Evolutionary conservation across 2,113 vertebrate species (phyloP).

Genomic region (Cromileptes altivelis): DNA sequence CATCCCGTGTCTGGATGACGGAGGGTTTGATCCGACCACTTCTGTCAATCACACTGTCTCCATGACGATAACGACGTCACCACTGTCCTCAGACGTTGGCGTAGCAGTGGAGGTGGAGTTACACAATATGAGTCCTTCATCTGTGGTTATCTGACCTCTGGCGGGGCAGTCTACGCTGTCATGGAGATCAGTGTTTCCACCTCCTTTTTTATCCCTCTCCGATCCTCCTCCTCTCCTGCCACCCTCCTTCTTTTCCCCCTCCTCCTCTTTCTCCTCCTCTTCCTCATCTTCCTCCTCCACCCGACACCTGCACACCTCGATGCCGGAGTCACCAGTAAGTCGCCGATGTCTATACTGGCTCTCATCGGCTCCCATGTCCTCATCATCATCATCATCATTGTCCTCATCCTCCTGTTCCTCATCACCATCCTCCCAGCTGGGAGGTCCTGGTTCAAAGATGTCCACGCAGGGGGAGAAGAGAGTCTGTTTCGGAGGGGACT

Average conservation of each 20-base stretch:
- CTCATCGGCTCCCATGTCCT: conserved; percentile 78
- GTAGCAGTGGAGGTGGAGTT: conserved; percentile 46
- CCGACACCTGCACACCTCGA: conserved; percentile 89
- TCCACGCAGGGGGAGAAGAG: conserved; percentile 87
- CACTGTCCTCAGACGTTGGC: conserved; percentile 36
- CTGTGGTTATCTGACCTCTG: conserved; percentile 63
- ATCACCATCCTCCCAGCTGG: conserved; percentile 69
- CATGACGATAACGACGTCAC: conserved; percentile 72
- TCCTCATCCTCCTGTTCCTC: conserved; percentile 57
- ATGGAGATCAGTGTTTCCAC: conserved; percentile 62
- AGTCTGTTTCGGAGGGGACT: conserved; percentile 79
- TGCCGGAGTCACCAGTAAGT: conserved; percentile 93
- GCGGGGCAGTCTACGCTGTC: conserved; percentile 81
- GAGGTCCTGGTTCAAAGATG: conserved; percentile 79
- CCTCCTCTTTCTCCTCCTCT: conserved; percentile 49
- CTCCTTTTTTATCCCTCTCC: conserved; percentile 47
- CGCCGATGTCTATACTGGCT: conserved; percentile 86
- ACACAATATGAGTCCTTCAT: conserved; percentile 61
- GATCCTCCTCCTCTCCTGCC: conserved; percentile 13
- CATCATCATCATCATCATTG: conserved; percentile 69
- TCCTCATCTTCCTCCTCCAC: conserved; percentile 77
- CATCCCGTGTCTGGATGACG: background rate
- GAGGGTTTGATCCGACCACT: background rate
- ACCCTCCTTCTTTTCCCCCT: conserved; percentile 38
- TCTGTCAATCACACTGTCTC: conserved; percentile 73